phyloP scores from a whole-genome alignment of 2,888 invertebrate genomes.

The Scaptomyza parva region DNA sequence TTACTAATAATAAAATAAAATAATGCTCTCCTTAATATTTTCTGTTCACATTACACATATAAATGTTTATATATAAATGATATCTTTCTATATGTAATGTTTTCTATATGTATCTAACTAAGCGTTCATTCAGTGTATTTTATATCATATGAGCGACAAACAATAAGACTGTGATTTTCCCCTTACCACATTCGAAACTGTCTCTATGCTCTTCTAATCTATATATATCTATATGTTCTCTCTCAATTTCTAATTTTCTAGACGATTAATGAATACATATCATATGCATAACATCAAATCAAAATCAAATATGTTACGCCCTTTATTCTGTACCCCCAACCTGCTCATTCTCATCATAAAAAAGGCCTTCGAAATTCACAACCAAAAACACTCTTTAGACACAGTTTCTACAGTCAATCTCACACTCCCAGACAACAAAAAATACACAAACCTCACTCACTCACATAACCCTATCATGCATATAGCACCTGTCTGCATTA shows the following conservation, averaged over 20 bases:
- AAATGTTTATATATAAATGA: conserved; percentile 22
- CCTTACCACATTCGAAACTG: conserved; percentile 45
- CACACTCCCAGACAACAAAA: conserved; percentile 36
- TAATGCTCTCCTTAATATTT: conserved; percentile 45
- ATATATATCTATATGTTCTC: conserved; percentile 76
- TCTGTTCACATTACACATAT: conserved; percentile 22
- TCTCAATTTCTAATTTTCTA: conserved; percentile 84
- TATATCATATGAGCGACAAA: conserved; percentile 31
- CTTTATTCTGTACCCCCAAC: conserved; percentile 33
- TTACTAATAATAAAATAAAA: conserved; percentile 50
- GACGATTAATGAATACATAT: conserved; percentile 83
- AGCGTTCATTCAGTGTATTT: conserved; percentile 56
- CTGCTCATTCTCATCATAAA: conserved; percentile 43
- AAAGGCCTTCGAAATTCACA: conserved; percentile 40
- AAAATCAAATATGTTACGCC: conserved; percentile 68
- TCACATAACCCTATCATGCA: conserved; percentile 47
- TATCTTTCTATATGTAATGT: conserved; percentile 31
- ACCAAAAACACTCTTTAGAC: conserved; percentile 28
- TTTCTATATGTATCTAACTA: conserved; percentile 50
- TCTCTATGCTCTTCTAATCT: conserved; percentile 82
- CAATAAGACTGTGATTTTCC: conserved; percentile 18
- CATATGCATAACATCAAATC: conserved; percentile 68
- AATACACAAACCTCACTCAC: conserved; percentile 27
- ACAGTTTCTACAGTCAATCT: conserved; percentile 51
- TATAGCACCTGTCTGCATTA: conserved; percentile 34